Percentiles rank a stretch among this genome's conserved stretches.
phyloP scores from a whole-genome alignment of 2,888 invertebrate genomes.

The Temnothorax rugatulus region DNA sequence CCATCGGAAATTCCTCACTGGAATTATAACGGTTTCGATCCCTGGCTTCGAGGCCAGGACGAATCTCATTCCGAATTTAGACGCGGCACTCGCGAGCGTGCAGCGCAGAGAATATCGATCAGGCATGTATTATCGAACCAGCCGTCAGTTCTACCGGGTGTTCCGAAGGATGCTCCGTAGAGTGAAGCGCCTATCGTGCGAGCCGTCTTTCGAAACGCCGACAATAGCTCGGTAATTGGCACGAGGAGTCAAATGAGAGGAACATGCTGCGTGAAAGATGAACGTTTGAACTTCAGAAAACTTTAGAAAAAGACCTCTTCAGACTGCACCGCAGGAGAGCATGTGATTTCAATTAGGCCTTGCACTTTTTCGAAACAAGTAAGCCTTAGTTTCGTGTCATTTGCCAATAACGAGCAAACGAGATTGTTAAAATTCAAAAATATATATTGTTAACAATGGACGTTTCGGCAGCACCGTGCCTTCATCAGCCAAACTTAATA shows the following conservation, averaged over 20 bases:
- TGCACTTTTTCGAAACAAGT: background rate
- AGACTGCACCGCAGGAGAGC: background rate
- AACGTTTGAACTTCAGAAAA: slow-evolving; percentile 6
- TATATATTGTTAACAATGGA: no score
- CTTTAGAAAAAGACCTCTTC: slow-evolving; percentile 3
- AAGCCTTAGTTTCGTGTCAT: background rate
- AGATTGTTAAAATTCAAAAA: no score
- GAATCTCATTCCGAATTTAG: slow-evolving; percentile 57
- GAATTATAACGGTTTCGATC: slow-evolving; percentile 48
- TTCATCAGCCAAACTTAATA: no score
- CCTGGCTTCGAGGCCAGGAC: slow-evolving; percentile 29
- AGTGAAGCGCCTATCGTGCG: background rate
- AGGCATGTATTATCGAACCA: slow-evolving; percentile 51
- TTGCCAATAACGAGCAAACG: no score
- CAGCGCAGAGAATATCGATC: slow-evolving; percentile 48
- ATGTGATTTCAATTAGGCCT: background rate
- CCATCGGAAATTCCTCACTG: slow-evolving; percentile 35
- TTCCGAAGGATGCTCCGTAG: background rate
- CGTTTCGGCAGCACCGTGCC: no score
- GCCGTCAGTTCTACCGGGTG: slow-evolving; percentile 42
- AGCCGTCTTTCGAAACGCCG: background rate
- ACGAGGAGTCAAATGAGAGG: slow-evolving; percentile 2
- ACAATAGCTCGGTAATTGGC: slow-evolving; percentile 2
- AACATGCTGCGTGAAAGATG: background rate
- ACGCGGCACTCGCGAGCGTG: slow-evolving; percentile 29